phyloP scores from a whole-genome alignment of 2,113 vertebrate species.

The Phylloscopus trochilus region DNA sequence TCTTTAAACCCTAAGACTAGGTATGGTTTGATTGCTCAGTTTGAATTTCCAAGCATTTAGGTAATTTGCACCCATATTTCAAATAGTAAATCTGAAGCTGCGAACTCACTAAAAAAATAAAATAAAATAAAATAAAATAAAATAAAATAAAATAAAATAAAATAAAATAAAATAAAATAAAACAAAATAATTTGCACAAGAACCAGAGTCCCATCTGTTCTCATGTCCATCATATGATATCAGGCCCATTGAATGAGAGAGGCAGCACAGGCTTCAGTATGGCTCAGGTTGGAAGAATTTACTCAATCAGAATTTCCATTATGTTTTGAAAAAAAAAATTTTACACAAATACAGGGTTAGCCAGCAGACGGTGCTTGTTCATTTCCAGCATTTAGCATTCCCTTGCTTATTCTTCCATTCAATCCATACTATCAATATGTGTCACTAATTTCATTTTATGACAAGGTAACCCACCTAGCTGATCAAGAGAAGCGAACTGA shows the following conservation, averaged over 20 bases:
- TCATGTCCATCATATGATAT: neutral
- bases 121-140: too few species aligned
- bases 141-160: neutral
- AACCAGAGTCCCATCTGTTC: neutral
- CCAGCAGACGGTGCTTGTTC: neutral
- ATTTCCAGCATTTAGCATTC: neutral
- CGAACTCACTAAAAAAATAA: neutral
- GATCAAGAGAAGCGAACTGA: neutral
- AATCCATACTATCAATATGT: neutral
- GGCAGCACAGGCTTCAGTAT: neutral
- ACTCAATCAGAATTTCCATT: neutral
- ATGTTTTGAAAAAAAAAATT: neutral
- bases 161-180: neutral
- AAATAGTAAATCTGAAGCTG: neutral
- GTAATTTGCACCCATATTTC: neutral
- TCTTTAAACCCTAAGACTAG: neutral
- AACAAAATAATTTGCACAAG: neutral
- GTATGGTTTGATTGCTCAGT: fast-evolving
- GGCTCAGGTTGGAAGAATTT: neutral
- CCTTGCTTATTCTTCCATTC: neutral
- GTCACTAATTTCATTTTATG: neutral
- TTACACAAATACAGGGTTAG: neutral
- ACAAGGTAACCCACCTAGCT: neutral
- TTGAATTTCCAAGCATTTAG: neutral
- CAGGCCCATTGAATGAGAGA: neutral